Percentiles rank a stretch among this genome's conserved stretches.
Conservation (phyloP, 1,140 invertebrate genomes). For the Saxidomus purpurata region DNA sequence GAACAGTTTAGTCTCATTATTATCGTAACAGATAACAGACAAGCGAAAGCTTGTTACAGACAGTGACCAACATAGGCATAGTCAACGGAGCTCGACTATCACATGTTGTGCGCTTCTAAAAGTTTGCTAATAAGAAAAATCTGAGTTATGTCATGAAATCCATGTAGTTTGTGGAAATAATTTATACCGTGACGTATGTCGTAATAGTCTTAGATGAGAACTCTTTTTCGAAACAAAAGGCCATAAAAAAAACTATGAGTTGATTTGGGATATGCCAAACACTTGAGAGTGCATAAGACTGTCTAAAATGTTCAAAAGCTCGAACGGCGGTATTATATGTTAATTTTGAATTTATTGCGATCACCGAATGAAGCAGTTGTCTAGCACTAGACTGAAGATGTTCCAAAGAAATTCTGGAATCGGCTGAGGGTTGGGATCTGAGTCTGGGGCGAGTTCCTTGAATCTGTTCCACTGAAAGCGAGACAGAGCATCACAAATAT, state of each 20-base stretch:
- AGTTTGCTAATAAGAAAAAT: background rate
- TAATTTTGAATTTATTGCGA: slow-evolving; percentile 7
- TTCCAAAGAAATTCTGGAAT: slow-evolving; percentile 25
- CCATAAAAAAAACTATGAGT: background rate
- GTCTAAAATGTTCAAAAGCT: slow-evolving; percentile 5
- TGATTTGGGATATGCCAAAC: background rate
- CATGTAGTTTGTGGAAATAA: background rate
- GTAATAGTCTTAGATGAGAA: background rate
- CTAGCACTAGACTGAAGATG: slow-evolving; percentile 5
- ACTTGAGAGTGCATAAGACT: background rate
- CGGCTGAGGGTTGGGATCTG: background rate
- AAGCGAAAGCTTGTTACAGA: background rate
- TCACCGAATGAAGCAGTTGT: background rate
- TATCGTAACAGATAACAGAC: background rate
- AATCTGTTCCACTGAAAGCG: slow-evolving; percentile 48
- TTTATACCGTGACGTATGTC: background rate
- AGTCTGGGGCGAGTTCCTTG: background rate
- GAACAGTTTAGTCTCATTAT: background rate
- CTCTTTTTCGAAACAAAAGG: background rate
- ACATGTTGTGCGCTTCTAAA: background rate
- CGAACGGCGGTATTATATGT: slow-evolving; percentile 26
- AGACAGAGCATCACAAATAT: slow-evolving; percentile 54
- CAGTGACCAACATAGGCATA: background rate
- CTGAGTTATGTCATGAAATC: background rate
- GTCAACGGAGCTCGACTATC: background rate